A percentile compares a stretch with the other conserved stretches of the same genome.
Evolutionary conservation across 2,797 vertebrate genomes (phyloP).

Genomic region (Epinephelus awoara): DNA sequence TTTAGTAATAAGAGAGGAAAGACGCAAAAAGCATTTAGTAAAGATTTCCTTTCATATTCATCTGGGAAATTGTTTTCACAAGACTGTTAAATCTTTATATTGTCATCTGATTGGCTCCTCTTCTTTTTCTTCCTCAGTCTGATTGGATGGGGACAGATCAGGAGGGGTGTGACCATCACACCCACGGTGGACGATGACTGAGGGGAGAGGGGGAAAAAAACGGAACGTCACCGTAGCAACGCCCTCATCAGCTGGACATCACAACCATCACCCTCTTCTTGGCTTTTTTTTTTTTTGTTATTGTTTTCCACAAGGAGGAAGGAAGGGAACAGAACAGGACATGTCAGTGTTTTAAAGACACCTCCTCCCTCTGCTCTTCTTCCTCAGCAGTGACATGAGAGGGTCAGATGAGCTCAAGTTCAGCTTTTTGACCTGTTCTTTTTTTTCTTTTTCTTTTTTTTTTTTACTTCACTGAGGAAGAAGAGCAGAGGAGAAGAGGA

Average conservation of each 20-base stretch:
- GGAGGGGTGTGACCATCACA: conserved; percentile 99
- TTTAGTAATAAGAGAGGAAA: too few relatives aligned
- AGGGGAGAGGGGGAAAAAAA: conserved; percentile 60
- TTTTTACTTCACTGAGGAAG: conserved; percentile 28
- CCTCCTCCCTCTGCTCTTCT: conserved; percentile 37
- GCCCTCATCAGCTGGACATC: conserved; percentile 10
- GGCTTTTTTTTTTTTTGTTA: conserved; percentile 9
- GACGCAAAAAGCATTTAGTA: too few relatives aligned
- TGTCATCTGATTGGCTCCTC: neutral
- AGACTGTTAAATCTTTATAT: too few relatives aligned
- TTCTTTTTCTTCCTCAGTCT: conserved; percentile 84
- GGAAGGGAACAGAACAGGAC: conserved; percentile 28
- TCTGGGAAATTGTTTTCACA: too few relatives aligned
- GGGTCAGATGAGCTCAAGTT: neutral
- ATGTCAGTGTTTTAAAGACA: conserved; percentile 18
- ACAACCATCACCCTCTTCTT: conserved; percentile 55
- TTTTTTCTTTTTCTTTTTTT: neutral
- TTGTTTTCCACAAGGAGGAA: conserved; percentile 24
- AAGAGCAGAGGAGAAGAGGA: conserved; percentile 22
- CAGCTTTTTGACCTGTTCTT: neutral
- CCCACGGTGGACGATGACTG: conserved; percentile 98
- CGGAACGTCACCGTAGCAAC: neutral
- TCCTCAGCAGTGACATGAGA: conserved; percentile 10
- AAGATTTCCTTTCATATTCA: too few relatives aligned
- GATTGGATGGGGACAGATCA: conserved; percentile 99